These are phyloP conservation scores for Diplolepis rosae DNA, from an alignment of 2,888 invertebrate genomes.

Conservation along the genomic window DNA sequence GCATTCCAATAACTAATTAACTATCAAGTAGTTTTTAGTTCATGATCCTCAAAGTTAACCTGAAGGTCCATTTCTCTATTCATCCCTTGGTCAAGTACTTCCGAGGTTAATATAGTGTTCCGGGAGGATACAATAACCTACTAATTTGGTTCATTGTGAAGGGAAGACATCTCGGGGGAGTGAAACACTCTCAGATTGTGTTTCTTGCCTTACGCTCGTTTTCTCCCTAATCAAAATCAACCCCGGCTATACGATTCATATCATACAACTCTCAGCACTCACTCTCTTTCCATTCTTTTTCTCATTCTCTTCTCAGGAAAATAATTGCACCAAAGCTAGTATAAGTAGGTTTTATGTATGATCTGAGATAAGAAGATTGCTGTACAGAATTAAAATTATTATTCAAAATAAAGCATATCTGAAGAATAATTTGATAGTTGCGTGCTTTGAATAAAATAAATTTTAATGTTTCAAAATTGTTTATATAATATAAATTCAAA, in stretches of 20 bases:
- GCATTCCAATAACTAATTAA: too few species aligned
- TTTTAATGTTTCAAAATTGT: too few species aligned
- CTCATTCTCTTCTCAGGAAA: background rate
- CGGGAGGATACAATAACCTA: slow-evolving; percentile 51
- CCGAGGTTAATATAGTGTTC: slow-evolving; percentile 40
- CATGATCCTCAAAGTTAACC: background rate
- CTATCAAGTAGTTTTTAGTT: too few species aligned
- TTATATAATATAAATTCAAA: too few species aligned
- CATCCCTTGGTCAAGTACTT: slow-evolving; percentile 40
- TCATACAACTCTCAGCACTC: background rate
- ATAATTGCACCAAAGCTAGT: background rate
- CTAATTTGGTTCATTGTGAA: slow-evolving; percentile 50
- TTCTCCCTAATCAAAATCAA: slow-evolving; percentile 52
- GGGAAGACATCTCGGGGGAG: slow-evolving; percentile 45
- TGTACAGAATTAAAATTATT: background rate
- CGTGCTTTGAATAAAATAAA: too few species aligned
- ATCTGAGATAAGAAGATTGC: background rate
- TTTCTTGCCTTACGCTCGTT: slow-evolving; percentile 50
- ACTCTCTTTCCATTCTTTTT: background rate
- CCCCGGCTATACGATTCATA: slow-evolving; percentile 40
- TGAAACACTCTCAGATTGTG: slow-evolving; percentile 48
- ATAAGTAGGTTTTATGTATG: background rate
- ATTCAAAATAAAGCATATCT: background rate
- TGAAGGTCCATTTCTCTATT: background rate
- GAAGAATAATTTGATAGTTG: too few species aligned